A percentile compares a stretch with the other conserved stretches of the same genome.
Evolutionary conservation across 1,140 invertebrate genomes (phyloP).

Genomic region (Oncopodura yosiiana): DNA sequence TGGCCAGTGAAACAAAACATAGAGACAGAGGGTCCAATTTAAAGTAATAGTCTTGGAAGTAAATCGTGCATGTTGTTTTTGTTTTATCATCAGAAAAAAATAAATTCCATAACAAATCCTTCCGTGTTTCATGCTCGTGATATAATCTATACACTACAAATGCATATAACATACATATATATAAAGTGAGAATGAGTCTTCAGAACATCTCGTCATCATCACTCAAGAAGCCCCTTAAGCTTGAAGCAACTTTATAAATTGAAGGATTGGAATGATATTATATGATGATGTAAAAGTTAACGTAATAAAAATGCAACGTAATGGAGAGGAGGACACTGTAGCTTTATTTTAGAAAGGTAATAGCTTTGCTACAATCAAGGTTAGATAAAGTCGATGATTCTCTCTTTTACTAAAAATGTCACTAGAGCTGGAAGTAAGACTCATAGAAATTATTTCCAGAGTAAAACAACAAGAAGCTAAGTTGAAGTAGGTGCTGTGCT

Average conservation of each 20-base stretch:
- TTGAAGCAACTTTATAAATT: background rate
- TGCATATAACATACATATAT: background rate
- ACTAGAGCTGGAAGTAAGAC: too few species aligned
- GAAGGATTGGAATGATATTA: background rate
- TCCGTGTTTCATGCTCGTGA: slow-evolving; percentile 27
- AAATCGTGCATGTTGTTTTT: slow-evolving; percentile 23
- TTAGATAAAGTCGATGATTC: too few species aligned
- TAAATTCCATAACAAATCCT: background rate
- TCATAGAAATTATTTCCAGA: too few species aligned
- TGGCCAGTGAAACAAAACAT: too few species aligned
- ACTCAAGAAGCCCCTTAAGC: slow-evolving; percentile 3
- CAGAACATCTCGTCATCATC: background rate
- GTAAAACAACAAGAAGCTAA: too few species aligned
- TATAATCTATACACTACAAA: slow-evolving; percentile 1
- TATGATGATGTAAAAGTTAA: background rate
- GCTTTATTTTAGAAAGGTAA: too few species aligned
- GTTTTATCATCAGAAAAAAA: background rate
- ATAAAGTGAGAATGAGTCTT: background rate
- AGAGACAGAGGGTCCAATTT: too few species aligned
- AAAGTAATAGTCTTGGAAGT: background rate
- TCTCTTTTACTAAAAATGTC: too few species aligned
- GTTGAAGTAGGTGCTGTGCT: too few species aligned
- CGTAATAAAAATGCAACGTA: too few species aligned
- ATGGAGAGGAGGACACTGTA: too few species aligned
- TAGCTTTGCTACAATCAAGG: too few species aligned